These are phyloP conservation scores for Spondyliosoma cantharus DNA, from an alignment of 2,797 vertebrate genomes.

Conservation along the genomic window DNA sequence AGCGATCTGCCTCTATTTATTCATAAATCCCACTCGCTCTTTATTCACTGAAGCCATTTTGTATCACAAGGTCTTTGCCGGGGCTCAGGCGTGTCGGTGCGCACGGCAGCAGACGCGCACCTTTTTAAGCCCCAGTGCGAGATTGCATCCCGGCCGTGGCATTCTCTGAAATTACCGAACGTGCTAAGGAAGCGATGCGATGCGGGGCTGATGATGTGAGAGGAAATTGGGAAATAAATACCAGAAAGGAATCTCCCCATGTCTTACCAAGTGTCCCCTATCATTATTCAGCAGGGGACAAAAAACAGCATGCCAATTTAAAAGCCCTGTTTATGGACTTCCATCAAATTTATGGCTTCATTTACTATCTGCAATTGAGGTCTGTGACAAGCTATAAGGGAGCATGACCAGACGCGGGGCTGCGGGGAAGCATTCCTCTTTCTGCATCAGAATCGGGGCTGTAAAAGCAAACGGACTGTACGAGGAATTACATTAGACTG, in stretches of 20 bases:
- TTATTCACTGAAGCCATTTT: constrained; percentile 79
- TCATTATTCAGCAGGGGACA: constrained; percentile 69
- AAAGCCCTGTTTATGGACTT: constrained; percentile 76
- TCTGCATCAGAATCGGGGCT: constrained; percentile 32
- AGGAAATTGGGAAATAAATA: constrained; percentile 70
- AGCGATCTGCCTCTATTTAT: constrained; percentile 75
- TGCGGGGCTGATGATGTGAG: constrained; percentile 66
- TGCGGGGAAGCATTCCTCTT: constrained; percentile 38
- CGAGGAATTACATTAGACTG: constrained; percentile 47
- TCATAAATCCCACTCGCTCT: constrained; percentile 75
- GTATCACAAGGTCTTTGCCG: constrained; percentile 71
- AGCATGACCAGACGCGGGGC: constrained; percentile 52
- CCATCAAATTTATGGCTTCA: constrained; percentile 76
- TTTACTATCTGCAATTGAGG: constrained; percentile 77
- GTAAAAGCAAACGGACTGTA: constrained; percentile 52
- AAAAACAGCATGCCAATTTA: constrained; percentile 72
- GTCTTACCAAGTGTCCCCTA: constrained; percentile 47
- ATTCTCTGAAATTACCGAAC: constrained; percentile 68
- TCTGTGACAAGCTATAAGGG: constrained; percentile 68
- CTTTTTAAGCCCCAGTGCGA: constrained; percentile 51
- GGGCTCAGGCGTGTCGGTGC: constrained; percentile 45
- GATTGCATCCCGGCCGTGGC: constrained; percentile 60
- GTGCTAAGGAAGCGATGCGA: constrained; percentile 56
- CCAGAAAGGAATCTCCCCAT: constrained; percentile 52
- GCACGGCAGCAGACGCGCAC: constrained; percentile 3